phyloP scores from a whole-genome alignment of 2,888 invertebrate genomes.

The Dorcus parallelipipedus region DNA sequence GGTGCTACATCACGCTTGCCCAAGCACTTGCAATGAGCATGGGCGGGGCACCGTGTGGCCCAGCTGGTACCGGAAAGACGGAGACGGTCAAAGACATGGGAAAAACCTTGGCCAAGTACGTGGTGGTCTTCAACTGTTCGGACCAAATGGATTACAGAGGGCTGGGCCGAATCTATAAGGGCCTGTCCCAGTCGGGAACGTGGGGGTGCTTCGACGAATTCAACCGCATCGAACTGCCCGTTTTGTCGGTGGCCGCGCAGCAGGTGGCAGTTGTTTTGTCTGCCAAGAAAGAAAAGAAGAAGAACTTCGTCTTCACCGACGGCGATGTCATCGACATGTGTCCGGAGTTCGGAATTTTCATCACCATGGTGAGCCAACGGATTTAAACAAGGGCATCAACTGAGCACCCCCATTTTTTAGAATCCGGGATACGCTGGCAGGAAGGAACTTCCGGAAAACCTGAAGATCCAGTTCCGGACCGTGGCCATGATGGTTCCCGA shows the following conservation, averaged over 20 bases:
- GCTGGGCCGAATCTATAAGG: slow-evolving; percentile 92
- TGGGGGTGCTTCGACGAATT: slow-evolving; percentile 99
- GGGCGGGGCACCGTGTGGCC: slow-evolving; percentile 95
- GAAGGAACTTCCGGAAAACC: slow-evolving; percentile 93
- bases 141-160: slow-evolving; percentile 99
- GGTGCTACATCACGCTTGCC: slow-evolving; percentile 95
- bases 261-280: slow-evolving; percentile 91
- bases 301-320: slow-evolving; percentile 88
- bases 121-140: slow-evolving; percentile 95
- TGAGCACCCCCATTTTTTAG: slow-evolving; percentile 50
- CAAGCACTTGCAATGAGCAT: slow-evolving; percentile 94
- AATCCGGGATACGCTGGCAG: slow-evolving; percentile 97
- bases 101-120: slow-evolving; percentile 94
- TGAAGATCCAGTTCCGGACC: slow-evolving; percentile 96
- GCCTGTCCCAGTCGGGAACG: slow-evolving; percentile 89
- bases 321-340: slow-evolving; percentile 91
- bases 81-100: slow-evolving; percentile 99
- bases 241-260: slow-evolving; percentile 92
- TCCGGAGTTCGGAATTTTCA: slow-evolving; percentile 94
- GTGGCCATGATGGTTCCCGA: slow-evolving; percentile 99
- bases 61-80: slow-evolving; percentile 97
- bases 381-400: neutral
- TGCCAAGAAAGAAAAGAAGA: slow-evolving; percentile 91
- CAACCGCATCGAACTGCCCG: slow-evolving; percentile 91
- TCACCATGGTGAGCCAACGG: slow-evolving; percentile 78